Base-by-base conservation (phyloP, 1,140 invertebrate genomes). In the Drosophila melanogaster region DNA sequence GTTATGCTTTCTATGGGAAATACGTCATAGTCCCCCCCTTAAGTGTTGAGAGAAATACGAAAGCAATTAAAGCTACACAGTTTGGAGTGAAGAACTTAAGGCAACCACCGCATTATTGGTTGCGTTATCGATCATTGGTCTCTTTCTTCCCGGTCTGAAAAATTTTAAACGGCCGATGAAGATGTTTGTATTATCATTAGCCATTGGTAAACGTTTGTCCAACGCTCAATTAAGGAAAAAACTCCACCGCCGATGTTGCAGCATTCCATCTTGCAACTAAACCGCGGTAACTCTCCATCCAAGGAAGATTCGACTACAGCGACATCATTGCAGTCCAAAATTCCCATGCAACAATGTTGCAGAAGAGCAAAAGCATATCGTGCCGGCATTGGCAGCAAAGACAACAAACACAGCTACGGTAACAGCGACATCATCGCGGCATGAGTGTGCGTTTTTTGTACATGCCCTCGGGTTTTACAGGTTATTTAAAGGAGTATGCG, bases 311-410 rank as follows among this genome's bases (percentile, higher is more conserved):
- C 38, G 17, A 60, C 19, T 40, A 19, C 6, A 8, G 37, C 53
- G 26, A 35, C 51, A 47, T 24, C 58, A 12, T 46, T 53, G 38
- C 43, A 53, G 47, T 56, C 58, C 22, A 5, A 12, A 65, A 76
- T 89, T 89, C 83, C 76, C 83, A 89, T 87, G 83, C 83, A 87
- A 87, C 83, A 87, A 76, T 83, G 83, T 87, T 87, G 83, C 83
- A 74, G 47, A 33, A 51, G 43, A 53, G 65, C 77, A 33, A 51
- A 40, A 53, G 65, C 77, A 78, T 71, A 78, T 86, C 74, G 74
- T 86, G 78, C 60, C 65, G 64, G 66, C 65, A 79, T 71, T 70
- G 55, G 51, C 57, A 53, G 38, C 55, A 66, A 35, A 24, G 46
- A 17, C 43, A 22, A 49, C 35, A 73, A 61, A 61, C 80, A 77